phyloP scores from a whole-genome alignment of 64 coral and sea anemone genomes.

The Stylophora pistillata region DNA sequence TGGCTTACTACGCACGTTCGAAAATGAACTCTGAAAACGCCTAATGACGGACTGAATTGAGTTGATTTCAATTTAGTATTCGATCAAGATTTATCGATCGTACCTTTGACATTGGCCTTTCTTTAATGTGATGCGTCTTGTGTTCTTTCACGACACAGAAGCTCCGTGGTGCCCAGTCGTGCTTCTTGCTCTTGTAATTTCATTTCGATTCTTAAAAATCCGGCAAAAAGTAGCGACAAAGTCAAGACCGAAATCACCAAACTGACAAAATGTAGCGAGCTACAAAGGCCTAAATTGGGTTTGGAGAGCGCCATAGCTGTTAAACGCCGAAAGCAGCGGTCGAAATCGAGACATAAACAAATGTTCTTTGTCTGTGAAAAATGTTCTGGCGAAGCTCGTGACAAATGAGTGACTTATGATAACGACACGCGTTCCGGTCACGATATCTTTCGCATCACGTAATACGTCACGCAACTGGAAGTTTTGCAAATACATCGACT shows the following conservation, averaged over 20 bases:
- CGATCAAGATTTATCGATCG: neutral
- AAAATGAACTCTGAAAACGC: neutral
- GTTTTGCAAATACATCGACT: no score
- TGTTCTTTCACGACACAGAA: neutral
- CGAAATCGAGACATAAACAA: neutral
- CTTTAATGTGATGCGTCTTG: neutral
- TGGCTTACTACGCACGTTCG: no score
- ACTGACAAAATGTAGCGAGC: neutral
- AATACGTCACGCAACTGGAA: neutral
- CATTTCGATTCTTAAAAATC: conserved; percentile 14
- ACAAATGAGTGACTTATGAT: neutral
- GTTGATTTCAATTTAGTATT: neutral
- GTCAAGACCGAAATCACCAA: neutral
- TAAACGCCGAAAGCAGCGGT: neutral
- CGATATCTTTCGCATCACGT: neutral
- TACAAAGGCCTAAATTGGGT: neutral
- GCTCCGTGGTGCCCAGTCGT: neutral
- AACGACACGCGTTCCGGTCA: neutral
- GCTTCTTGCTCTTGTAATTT: conserved; percentile 7
- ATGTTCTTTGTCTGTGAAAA: neutral
- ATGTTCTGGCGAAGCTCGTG: neutral
- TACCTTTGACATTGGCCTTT: neutral
- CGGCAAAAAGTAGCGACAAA: neutral
- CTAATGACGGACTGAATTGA: neutral
- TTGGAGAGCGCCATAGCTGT: neutral